Base-by-base conservation (phyloP, 2,113 vertebrate genomes). In the Hemiprocne comata region DNA sequence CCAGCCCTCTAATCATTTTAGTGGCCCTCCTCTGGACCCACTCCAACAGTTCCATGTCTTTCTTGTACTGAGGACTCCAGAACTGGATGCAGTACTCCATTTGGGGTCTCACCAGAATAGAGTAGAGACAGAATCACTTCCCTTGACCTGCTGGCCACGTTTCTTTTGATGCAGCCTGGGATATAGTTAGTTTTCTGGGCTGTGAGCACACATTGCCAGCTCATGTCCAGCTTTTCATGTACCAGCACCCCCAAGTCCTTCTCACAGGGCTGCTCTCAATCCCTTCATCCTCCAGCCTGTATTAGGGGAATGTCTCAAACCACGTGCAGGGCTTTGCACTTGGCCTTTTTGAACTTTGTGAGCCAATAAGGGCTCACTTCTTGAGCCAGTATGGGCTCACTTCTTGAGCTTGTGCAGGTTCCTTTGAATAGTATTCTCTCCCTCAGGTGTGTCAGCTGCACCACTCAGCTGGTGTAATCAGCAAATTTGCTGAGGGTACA, bases 161-260 rank as follows among this genome's bases (percentile, higher is more conserved):
- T 72, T 8, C n/a, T 85, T 58, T 50, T 55, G 10, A 50, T 50
- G 29, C 10, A 72, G 23, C 10, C 18, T 4, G 15, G 24, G 29
- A n/a, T 62, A 38, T 0, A 0, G 3, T 11, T 25, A 15, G 18
- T 10, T 33, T 79, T 71, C n/a, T 55, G 28, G 40, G 5, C 11
- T 71, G 29, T 1, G 0, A 11, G 12, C 0, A 0, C 29, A 55
- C 13, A 14, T 40, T 48, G 14, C 8, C 2, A 1, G 5, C 12
- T 62, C 19, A 14, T 8, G 10, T 28, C 17, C 17, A 69, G 10
- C 13, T 42, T 42, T 42, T 42, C 11, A 14, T 42, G 40, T 42
- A 42, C 10, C 13, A 13, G 40, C 14, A 42, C 11, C 13, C 40
- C 40, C 40, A 42, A 42, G 40, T 14, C 40, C 46, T 46, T 46